Evolutionary conservation across 2,888 invertebrate genomes (phyloP), one percentile per base, ranked within the genome.

Genomic region (Dromius quadrimaculatus): DNA sequence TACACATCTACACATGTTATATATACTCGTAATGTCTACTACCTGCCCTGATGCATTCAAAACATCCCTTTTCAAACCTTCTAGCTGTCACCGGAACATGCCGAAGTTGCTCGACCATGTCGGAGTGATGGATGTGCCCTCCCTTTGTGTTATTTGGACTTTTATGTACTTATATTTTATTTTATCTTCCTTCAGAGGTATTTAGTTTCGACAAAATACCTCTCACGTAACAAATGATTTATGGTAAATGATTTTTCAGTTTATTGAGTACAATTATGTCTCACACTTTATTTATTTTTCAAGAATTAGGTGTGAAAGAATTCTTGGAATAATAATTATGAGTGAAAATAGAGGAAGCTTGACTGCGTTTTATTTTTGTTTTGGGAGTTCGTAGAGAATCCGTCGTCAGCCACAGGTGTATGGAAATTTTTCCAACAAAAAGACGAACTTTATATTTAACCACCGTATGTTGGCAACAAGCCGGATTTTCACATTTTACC

Each of bases 151-250:
- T 66, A 66, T 66, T 65, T 66, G 57, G 66, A 54, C 66, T 54
- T 66, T 66, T 66, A 66, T 66, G 66, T 54, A 66, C 15, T 66
- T 66, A 54, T 66, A 66, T 66, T 66, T 66, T 66, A 66, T 66
- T 50, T 54, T 57, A 66, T 65, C 45, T 63, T 45, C 36, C 41
- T 50, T 66, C 32, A 2, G 38, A 66, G 66, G 57, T 66, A 23
- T 66, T 66, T 66, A 54, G 54, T 54, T 66, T 66, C 66, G 50
- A 66, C 66, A 66, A 66, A 66, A 36, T 66, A 66, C 66, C 54
- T 54, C 41, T 54, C 36, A 15, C 47, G 19, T 38, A 38, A 9
- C n/a, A 5, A 11, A 22, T 66, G 66, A 66, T 66, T 66, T 66
- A 66, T 57, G 23, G 15, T 34, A 22, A 57, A 57, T 66, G 54